Evolutionary conservation across 2,797 vertebrate genomes (phyloP), one percentile per base, ranked within the genome.

Genomic region (Melanotaenia parkinsoni): DNA sequence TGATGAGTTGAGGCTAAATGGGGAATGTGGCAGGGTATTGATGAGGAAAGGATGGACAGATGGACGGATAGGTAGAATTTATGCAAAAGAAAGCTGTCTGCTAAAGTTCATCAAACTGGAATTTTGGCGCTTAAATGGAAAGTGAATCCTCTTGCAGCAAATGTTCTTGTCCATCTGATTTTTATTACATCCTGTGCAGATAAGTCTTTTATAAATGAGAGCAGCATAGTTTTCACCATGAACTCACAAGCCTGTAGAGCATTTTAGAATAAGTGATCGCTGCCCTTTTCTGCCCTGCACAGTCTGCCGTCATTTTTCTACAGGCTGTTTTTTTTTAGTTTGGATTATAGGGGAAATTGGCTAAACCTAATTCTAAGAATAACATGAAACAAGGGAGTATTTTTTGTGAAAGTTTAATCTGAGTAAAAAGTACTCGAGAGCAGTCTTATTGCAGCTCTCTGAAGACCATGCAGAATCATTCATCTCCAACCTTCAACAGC

Each of bases 181-280:
- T 26, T 26, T 28, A 5, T 54, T 2, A 28, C 28, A 54, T 53
- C 24, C 22, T 53, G 50, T 8, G 24, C 26, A 63, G 54, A 76
- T 71, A 60, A 74, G 74, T 57, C 70, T 33, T 26, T 38, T 30
- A 68, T 83, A 74, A 79, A 79, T 82, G 61, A 71, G 45, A 67
- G 57, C 43, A 57, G 51, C 65, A 70, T 64, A 71, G 68, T 82
- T 76, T 62, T 58, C 47, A 71, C 18, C 18, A 20, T 20, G 13
- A 75, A 78, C 30, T 61, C 71, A 67, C 66, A 76, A 58, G 64
- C 66, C 74, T 76, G 47, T 45, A 9, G 47, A 69, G 64, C 33
- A 33, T 77, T 80, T 77, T 51, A 79, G 50, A 72, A 68, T 47
- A 75, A 70, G 47, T 50, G 77, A 38, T 38, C 3, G 13, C 11